These are phyloP conservation scores for Steatocranus sp. DNA, from an alignment of 2,797 vertebrate genomes.

Conservation along the genomic window DNA sequence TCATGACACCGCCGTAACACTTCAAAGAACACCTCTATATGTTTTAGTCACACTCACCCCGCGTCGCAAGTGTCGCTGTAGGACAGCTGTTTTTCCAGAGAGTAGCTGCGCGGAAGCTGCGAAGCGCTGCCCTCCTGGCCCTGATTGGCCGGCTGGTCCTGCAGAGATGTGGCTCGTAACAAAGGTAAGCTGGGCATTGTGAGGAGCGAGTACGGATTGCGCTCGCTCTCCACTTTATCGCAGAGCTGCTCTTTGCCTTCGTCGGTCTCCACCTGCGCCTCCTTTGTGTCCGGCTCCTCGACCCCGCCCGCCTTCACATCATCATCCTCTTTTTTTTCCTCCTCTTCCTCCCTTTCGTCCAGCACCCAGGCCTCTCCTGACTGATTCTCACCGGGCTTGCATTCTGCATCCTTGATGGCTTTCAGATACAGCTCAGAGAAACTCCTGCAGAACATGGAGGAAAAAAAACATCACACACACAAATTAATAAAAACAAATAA, in stretches of 20 bases:
- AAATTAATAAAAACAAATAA: background rate
- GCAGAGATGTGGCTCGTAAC: constrained; percentile 77
- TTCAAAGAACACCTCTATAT: background rate
- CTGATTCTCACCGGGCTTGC: constrained; percentile 73
- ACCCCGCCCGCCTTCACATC: constrained; percentile 25
- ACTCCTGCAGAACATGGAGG: constrained; percentile 72
- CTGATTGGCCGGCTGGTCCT: constrained; percentile 68
- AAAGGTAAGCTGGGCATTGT: constrained; percentile 68
- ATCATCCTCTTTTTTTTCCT: constrained; percentile 1
- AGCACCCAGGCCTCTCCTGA: constrained; percentile 79
- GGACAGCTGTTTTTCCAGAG: constrained; percentile 68
- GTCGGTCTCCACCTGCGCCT: constrained; percentile 38
- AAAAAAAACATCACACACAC: background rate
- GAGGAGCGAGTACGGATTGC: constrained; percentile 39
- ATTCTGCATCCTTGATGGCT: constrained; percentile 84
- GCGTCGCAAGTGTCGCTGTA: constrained; percentile 52
- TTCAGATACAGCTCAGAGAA: constrained; percentile 89
- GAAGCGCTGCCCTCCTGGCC: constrained; percentile 29
- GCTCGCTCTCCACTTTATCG: constrained; percentile 32
- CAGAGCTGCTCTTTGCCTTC: constrained; percentile 38
- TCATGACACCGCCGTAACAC: background rate
- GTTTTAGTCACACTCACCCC: constrained; percentile 50
- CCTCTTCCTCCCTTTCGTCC: constrained; percentile 70
- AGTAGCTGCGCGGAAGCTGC: constrained; percentile 70
- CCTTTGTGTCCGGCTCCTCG: constrained; percentile 24